Percentiles rank a stretch among this genome's conserved stretches.
These are phyloP conservation scores for Crocallis elinguaria DNA, from an alignment of 2,888 invertebrate species.

Conservation along the genomic window DNA sequence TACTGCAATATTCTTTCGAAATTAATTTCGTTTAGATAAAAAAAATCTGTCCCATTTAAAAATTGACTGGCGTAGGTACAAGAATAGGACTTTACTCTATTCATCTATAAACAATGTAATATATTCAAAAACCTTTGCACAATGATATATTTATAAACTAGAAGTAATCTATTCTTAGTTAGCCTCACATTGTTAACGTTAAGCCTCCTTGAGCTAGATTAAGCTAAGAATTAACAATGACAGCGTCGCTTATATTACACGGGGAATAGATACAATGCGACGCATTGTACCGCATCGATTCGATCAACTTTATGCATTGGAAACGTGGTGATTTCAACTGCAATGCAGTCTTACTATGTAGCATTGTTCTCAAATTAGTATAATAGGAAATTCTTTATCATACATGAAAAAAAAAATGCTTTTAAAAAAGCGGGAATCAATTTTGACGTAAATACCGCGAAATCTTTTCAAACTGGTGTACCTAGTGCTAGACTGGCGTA, in stretches of 20 bases:
- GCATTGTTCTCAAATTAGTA: too few species aligned
- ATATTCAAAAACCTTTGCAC: neutral
- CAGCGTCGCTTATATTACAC: slow-evolving; percentile 27
- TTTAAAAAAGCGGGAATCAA: too few species aligned
- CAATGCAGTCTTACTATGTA: neutral
- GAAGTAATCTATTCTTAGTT: slow-evolving; percentile 2
- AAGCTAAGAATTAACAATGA: slow-evolving; percentile 49
- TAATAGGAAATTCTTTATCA: too few species aligned
- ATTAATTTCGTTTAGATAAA: too few species aligned
- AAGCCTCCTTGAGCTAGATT: slow-evolving; percentile 33
- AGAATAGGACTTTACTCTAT: neutral
- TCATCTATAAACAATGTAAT: neutral
- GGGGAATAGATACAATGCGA: neutral
- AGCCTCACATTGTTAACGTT: slow-evolving; percentile 26
- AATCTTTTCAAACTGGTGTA: too few species aligned
- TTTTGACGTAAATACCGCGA: too few species aligned
- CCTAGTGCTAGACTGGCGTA: too few species aligned
- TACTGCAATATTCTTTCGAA: too few species aligned
- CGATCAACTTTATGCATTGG: neutral
- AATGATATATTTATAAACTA: neutral
- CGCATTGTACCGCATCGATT: neutral
- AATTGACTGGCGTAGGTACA: neutral
- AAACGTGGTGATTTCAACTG: neutral
- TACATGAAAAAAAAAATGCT: too few species aligned
- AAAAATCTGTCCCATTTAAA: too few species aligned